These are phyloP conservation scores for Hexactinellida sp. DNA, from an alignment of 37 sponge, comb jelly and placozoan genomes.

Conservation along the genomic window DNA sequence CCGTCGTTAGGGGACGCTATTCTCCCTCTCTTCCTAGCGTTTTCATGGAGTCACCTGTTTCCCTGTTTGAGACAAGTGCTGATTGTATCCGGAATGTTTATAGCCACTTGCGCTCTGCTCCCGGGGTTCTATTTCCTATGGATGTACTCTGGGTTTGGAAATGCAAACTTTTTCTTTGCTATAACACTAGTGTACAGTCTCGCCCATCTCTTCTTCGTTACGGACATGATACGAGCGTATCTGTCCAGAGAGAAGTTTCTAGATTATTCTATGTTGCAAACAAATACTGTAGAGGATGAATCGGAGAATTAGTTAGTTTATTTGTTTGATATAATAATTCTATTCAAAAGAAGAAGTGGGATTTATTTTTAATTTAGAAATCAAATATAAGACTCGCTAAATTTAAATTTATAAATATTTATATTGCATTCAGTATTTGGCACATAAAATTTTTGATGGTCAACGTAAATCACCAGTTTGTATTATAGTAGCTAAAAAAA, in stretches of 20 bases:
- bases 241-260: not conserved
- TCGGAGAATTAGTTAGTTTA: not conserved
- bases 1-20: constrained; percentile 70
- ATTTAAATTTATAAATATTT: too few relatives aligned
- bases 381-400: too few relatives aligned
- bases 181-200: constrained; percentile 63
- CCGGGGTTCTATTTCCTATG: constrained; percentile 92
- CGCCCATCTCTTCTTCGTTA: constrained; percentile 37
- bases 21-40: constrained; percentile 71
- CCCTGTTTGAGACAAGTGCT: constrained; percentile 23
- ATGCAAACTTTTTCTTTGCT: constrained; percentile 98
- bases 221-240: constrained; percentile 10
- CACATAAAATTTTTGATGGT: too few relatives aligned
- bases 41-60: constrained; percentile 73
- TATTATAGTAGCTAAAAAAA: too few relatives aligned
- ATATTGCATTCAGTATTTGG: too few relatives aligned
- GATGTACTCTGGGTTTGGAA: constrained; percentile 86
- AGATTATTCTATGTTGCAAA: not conserved
- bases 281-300: not conserved
- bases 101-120: constrained; percentile 48
- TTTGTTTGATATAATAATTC: too few relatives aligned
- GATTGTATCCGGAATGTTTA: constrained; percentile 53
- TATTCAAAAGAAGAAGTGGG: too few relatives aligned
- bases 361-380: too few relatives aligned
- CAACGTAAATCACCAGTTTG: too few relatives aligned